Evolutionary conservation across 2,797 vertebrate species (phyloP), one percentile per base, ranked within the genome.

Genomic region (Gymnoscopelus braueri): DNA sequence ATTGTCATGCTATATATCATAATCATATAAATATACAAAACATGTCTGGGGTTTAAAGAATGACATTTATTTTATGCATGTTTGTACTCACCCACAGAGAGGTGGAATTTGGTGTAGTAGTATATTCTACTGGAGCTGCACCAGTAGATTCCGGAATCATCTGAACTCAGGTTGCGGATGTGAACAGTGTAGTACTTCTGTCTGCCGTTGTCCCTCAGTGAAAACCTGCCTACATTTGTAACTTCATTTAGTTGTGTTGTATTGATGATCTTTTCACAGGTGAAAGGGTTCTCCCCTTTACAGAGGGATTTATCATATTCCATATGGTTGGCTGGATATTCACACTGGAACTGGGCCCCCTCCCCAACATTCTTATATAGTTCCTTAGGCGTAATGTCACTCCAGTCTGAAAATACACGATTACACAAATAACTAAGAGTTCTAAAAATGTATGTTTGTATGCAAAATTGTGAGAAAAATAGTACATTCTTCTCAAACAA

Each of bases 131-230:
- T 49, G 44, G 55, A 77, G 12, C 49, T 35, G 12, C 82, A 86
- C 77, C 73, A 80, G 62, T 88, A 87, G 0, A 1, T 70, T n/a
- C 81, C 83, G 66, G 73, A 56, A 62, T 85, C 81, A 0, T 29
- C 44, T 51, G 10, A 15, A 3, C 1, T 70, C 44, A 61, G 19
- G 6, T 67, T 0, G 0, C 0, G 15, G 39, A 85, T 84, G 32
- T 35, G 0, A 8, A 87, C 75, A 24, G 32, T 5, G 65, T 83
- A 79, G 63, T 39, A 5, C 0, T 64, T 71, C 0, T 0, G 0
- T 53, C 57, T 80, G 12, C 5, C 5, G 56, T 53, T 63, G 7
- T 78, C 76, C 9, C 2, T 44, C 5, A 83, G 65, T 1, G 0
- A 0, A 60, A 79, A 71, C 15, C 50, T 77, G 51, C 5, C 50